Percentiles rank a stretch among this genome's conserved stretches.
These are phyloP conservation scores for Drosophila greeni DNA, from an alignment of 2,888 invertebrate genomes.

Conservation along the genomic window DNA sequence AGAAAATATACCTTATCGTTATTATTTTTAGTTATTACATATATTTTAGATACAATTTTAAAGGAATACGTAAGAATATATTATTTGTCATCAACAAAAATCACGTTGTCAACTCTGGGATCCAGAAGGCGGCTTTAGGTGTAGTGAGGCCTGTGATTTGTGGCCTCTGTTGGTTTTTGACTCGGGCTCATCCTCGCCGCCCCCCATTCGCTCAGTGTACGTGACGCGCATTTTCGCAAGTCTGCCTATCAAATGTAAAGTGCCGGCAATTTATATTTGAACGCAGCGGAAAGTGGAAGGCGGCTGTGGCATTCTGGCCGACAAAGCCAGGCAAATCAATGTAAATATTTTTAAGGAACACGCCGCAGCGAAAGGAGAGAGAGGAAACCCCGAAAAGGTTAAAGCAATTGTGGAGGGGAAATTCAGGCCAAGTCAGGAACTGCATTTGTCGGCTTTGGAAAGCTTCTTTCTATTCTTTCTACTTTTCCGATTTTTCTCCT, in stretches of 20 bases:
- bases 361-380: not conserved
- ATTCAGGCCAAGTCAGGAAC: constrained; percentile 40
- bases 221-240: constrained; percentile 67
- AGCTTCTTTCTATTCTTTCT: constrained; percentile 19
- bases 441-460: constrained; percentile 59
- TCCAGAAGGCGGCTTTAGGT: constrained; percentile 3
- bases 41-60: not conserved
- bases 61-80: not conserved
- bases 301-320: constrained; percentile 27
- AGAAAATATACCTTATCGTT: no score
- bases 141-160: constrained; percentile 57
- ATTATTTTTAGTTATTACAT: not conserved
- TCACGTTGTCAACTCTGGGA: constrained; percentile 18
- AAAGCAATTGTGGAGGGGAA: constrained; percentile 32
- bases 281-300: constrained; percentile 28
- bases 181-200: constrained; percentile 36
- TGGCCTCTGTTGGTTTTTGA: constrained; percentile 64
- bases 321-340: constrained; percentile 58
- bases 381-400: constrained; percentile 23
- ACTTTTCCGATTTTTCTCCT: constrained; percentile 29
- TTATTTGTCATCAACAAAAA: no score
- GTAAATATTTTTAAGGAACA: constrained; percentile 66
- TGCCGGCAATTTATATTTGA: constrained; percentile 69
- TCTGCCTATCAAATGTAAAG: constrained; percentile 70
- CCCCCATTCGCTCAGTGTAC: constrained; percentile 44